Evolutionary conservation across 2,113 vertebrate genomes (phyloP).

Genomic region (Aptenodytes patagonicus): DNA sequence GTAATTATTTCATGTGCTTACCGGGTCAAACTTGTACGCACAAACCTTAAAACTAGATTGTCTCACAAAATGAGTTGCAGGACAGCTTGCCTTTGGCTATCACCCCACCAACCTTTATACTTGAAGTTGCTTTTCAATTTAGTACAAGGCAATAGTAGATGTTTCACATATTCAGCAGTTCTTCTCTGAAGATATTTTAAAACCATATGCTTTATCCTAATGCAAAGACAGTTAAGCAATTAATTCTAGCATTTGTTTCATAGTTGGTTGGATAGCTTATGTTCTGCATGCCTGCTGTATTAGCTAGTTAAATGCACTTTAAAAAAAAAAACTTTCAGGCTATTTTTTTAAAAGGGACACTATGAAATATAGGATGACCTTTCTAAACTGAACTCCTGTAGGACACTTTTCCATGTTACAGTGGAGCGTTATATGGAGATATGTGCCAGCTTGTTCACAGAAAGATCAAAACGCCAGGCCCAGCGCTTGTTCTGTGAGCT

Average conservation of each 20-base stretch:
- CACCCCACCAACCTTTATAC: not conserved
- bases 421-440: accelerated
- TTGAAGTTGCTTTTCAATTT: conserved; percentile 44
- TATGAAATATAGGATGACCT: not conserved
- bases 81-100: not conserved
- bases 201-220: conserved; percentile 7
- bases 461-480: accelerated
- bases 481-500: accelerated
- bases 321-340: not conserved
- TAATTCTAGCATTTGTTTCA: conserved; percentile 36
- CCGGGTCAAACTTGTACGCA: not conserved
- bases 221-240: conserved; percentile 48
- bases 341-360: not conserved
- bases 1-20: not conserved
- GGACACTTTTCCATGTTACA: not conserved
- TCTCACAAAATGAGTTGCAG: not conserved
- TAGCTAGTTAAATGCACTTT: not conserved
- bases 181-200: conserved; percentile 7
- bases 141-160: not conserved
- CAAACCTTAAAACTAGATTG: not conserved
- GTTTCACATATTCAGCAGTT: conserved; percentile 31
- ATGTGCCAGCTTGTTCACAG: not conserved
- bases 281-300: not conserved
- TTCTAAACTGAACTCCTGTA: not conserved
- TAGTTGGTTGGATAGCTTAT: not conserved